Evolutionary conservation across 2,797 vertebrate species (phyloP).

Genomic region (Rhyacichthys aspro): DNA sequence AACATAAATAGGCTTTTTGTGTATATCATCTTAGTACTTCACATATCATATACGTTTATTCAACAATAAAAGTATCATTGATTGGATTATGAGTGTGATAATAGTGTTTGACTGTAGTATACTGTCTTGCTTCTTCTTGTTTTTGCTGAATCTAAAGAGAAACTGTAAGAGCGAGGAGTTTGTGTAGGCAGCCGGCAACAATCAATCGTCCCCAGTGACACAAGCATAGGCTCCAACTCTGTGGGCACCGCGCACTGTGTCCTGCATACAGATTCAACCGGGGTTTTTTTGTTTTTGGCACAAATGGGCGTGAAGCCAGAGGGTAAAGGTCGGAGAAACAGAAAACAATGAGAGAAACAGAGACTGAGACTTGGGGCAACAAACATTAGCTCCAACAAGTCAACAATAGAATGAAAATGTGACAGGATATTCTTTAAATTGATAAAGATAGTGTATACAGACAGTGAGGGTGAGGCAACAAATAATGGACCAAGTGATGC

Average conservation of each 20-base stretch:
- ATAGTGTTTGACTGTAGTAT: background rate
- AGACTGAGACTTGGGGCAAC: constrained; percentile 18
- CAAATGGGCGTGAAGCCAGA: constrained; percentile 31
- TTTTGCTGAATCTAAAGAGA: constrained; percentile 25
- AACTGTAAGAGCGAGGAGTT: constrained; percentile 31
- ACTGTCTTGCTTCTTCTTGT: constrained; percentile 24
- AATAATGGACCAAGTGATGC: too few relatives aligned
- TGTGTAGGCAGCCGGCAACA: constrained; percentile 56
- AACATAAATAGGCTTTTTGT: too few relatives aligned
- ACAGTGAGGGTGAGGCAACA: too few relatives aligned
- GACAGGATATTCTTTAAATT: too few relatives aligned
- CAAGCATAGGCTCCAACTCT: constrained; percentile 36
- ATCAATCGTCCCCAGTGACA: constrained; percentile 51
- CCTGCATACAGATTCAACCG: constrained; percentile 58
- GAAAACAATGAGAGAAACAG: constrained; percentile 4
- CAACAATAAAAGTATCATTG: too few relatives aligned
- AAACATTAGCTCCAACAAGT: constrained; percentile 1
- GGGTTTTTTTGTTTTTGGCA: constrained; percentile 36
- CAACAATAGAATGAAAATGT: background rate
- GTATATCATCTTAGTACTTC: too few relatives aligned
- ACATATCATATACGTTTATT: too few relatives aligned
- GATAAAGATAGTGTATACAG: too few relatives aligned
- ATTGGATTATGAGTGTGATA: background rate
- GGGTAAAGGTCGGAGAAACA: constrained; percentile 49
- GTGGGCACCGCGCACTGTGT: constrained; percentile 49